Evolutionary conservation across 2,888 invertebrate species (phyloP), one percentile per base, ranked within the genome.

Genomic region (Mactromeris polynyma): DNA sequence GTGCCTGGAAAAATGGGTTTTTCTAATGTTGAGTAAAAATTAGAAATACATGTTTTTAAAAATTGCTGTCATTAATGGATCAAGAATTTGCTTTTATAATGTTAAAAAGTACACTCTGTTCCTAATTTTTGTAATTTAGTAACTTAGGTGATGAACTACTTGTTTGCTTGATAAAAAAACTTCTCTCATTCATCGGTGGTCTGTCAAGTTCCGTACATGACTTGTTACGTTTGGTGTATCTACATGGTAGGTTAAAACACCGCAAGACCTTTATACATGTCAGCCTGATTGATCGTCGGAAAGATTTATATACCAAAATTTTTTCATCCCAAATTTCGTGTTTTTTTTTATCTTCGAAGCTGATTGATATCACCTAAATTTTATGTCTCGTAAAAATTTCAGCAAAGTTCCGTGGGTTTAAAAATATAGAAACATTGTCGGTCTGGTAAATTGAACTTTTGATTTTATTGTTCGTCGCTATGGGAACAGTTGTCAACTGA

Each of bases 381-480:
- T 73, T 73, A 73, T 73, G 33, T 73, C 33, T 36, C 73, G 17
- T 36, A 73, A 73, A 73, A 73, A 33, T 73, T 73, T 33, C 73
- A 36, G 33, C 19, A 17, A 73, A 33, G 33, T 33, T 33, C 19
- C 11, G 33, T 2, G 19, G 73, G 11, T 19, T 73, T 73, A 73
- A 73, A 73, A 73, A 73, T 73, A 73, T 73, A 36, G 73, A 73
- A 36, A 73, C 73, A 73, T 36, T 17, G 73, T 73, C 19, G 73
- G 73, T 73, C 73, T 73, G 73, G 73, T 36, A 17, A 36, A 73
- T 73, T 6, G 73, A 73, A 73, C 73, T 33, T 73, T 36, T 73
- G 73, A 73, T 73, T 73, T 73, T 73, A 73, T 73, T 73, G 73
- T 33, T 33, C 2, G 73, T 73, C 73, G 33, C 73, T 73, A 73